Conservation (phyloP, 2,888 invertebrate species). For the Scaptomyza parva region DNA sequence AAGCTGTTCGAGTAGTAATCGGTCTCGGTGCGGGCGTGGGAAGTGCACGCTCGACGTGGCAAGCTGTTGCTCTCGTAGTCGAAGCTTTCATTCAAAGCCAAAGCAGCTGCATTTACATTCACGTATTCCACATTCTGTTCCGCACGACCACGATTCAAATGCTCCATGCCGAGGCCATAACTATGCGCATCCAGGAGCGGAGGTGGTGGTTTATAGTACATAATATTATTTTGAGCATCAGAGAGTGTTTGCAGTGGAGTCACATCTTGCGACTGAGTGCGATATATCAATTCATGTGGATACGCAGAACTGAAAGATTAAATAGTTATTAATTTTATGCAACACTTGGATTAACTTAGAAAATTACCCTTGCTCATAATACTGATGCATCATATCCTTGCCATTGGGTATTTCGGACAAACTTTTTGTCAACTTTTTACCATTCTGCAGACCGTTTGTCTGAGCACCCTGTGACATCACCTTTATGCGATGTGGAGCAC, state of each 20-base stretch:
- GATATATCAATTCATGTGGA: conserved; percentile 90
- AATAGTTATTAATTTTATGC: neutral
- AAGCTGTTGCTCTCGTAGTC: conserved; percentile 84
- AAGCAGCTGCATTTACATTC: conserved; percentile 69
- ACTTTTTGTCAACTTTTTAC: conserved; percentile 93
- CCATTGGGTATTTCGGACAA: conserved; percentile 90
- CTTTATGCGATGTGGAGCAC: conserved; percentile 91
- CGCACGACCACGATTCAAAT: conserved; percentile 60
- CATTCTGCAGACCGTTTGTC: conserved; percentile 91
- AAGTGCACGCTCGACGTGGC: conserved; percentile 83
- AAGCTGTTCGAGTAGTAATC: conserved; percentile 84
- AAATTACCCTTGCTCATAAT: conserved; percentile 58
- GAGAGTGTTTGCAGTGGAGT: conserved; percentile 67
- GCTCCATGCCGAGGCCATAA: conserved; percentile 68
- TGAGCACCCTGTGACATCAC: conserved; percentile 96
- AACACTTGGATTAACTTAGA: neutral
- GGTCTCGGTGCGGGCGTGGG: conserved; percentile 81
- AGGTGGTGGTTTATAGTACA: conserved; percentile 83
- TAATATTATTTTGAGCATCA: conserved; percentile 77
- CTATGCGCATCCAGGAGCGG: conserved; percentile 76
- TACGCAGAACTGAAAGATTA: conserved; percentile 45
- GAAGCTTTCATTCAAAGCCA: conserved; percentile 77
- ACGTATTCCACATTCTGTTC: conserved; percentile 75
- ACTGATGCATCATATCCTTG: conserved; percentile 60
- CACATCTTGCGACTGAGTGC: conserved; percentile 92